Evolutionary conservation across 2,888 invertebrate genomes (phyloP).

Genomic region (Hecatera dysodea): DNA sequence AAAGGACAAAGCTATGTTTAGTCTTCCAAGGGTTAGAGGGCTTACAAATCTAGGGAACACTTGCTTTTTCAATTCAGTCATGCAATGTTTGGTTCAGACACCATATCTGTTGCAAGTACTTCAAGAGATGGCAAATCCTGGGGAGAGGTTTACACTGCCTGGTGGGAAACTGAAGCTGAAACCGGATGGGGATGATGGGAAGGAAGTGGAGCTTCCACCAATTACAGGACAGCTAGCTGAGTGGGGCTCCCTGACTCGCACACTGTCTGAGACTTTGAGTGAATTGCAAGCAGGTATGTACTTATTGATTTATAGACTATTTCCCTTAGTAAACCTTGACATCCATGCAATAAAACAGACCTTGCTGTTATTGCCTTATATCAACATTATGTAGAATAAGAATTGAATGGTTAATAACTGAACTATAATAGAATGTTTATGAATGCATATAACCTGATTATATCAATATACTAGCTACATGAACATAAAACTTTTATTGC

Average conservation of each 20-base stretch:
- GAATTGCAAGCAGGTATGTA: constrained; percentile 92
- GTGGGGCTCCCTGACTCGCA: constrained; percentile 93
- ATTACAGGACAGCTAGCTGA: constrained; percentile 93
- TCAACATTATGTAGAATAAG: constrained; percentile 14
- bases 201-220: constrained; percentile 91
- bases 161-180: constrained; percentile 92
- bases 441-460: constrained; percentile 7
- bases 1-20: constrained; percentile 81
- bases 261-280: constrained; percentile 93
- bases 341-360: constrained; percentile 18
- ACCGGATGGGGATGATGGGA: constrained; percentile 80
- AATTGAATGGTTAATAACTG: constrained; percentile 15
- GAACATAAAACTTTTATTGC: constrained; percentile 6
- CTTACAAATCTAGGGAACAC: constrained; percentile 98
- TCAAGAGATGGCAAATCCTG: constrained; percentile 92
- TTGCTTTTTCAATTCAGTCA: constrained; percentile 99
- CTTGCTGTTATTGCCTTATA: constrained; percentile 1
- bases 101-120: constrained; percentile 94
- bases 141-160: constrained; percentile 93
- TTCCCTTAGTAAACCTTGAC: constrained; percentile 36
- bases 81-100: constrained; percentile 97
- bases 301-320: constrained; percentile 14
- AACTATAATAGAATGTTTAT: constrained; percentile 10
- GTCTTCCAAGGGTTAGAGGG: constrained; percentile 93
- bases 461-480: background rate